Conservation (phyloP, 1,140 invertebrate species). For the Aphidius ervi region DNA sequence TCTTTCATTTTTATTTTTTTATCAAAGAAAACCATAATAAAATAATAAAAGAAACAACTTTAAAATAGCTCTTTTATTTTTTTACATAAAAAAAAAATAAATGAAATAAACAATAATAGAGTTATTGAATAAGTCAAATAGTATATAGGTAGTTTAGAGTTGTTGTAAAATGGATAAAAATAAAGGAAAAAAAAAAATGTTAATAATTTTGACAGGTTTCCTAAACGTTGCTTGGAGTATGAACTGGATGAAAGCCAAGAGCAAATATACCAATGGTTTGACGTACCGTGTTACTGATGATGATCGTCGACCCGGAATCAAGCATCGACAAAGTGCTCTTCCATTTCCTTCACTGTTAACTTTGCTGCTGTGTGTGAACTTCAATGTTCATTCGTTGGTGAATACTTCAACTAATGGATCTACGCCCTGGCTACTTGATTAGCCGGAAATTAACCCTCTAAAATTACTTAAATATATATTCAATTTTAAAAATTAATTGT, state of each 20-base stretch:
- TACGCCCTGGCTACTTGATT: constrained; percentile 11
- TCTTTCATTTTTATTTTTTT: constrained; percentile 1
- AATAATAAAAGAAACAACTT: too few relatives aligned
- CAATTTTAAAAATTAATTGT: neutral
- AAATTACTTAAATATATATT: neutral
- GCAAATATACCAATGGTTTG: constrained; percentile 59
- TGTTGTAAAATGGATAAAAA: neutral
- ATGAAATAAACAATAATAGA: too few relatives aligned
- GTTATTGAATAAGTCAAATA: too few relatives aligned
- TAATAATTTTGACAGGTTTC: constrained; percentile 28
- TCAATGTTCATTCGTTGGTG: constrained; percentile 11
- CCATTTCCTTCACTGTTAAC: neutral
- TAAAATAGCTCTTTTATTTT: too few relatives aligned
- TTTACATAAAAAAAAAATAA: too few relatives aligned
- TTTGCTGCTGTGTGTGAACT: constrained; percentile 3
- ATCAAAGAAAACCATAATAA: too few relatives aligned
- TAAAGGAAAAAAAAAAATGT: neutral
- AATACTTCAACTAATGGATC: constrained; percentile 14
- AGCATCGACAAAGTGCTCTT: constrained; percentile 1
- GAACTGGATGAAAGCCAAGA: constrained; percentile 49
- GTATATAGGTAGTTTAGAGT: neutral
- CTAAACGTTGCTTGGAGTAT: constrained; percentile 54
- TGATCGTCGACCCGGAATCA: constrained; percentile 20
- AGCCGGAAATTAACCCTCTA: constrained; percentile 17
- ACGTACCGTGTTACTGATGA: constrained; percentile 52